Evolutionary conservation across 23 tunicate species (phyloP).

Genomic region (Trididemnum nubilum): DNA sequence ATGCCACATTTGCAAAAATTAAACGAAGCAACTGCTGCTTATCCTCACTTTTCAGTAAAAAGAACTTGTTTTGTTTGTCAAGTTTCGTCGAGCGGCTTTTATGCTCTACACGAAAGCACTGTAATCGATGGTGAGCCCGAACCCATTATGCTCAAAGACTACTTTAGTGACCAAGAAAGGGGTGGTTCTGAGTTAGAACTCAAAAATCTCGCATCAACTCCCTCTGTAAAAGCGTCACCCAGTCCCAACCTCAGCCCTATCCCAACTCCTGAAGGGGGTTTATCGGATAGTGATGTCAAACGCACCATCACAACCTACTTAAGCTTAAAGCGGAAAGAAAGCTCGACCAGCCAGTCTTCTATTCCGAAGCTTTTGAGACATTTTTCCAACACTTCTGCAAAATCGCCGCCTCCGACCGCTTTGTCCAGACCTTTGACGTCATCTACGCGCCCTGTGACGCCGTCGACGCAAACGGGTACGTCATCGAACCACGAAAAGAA

Average conservation of each 20-base stretch:
- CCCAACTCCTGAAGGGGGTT: neutral
- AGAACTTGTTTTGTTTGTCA: neutral
- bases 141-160: neutral
- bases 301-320: neutral
- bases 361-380: neutral
- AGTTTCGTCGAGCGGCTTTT: neutral
- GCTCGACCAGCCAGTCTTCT: neutral
- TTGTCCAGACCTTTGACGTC: neutral
- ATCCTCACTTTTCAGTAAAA: too few relatives aligned
- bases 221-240: neutral
- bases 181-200: neutral
- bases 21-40: too few relatives aligned
- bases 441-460: constrained; percentile 14
- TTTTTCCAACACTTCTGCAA: neutral
- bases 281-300: neutral
- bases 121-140: neutral
- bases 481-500: too few relatives aligned
- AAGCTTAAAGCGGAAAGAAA: neutral
- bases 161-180: neutral
- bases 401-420: neutral
- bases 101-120: neutral
- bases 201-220: neutral
- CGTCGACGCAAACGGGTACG: too few relatives aligned
- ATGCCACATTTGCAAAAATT: too few relatives aligned
- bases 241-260: neutral